Evolutionary conservation across 2,113 vertebrate genomes (phyloP).

Genomic region (Aptenodytes forsteri): DNA sequence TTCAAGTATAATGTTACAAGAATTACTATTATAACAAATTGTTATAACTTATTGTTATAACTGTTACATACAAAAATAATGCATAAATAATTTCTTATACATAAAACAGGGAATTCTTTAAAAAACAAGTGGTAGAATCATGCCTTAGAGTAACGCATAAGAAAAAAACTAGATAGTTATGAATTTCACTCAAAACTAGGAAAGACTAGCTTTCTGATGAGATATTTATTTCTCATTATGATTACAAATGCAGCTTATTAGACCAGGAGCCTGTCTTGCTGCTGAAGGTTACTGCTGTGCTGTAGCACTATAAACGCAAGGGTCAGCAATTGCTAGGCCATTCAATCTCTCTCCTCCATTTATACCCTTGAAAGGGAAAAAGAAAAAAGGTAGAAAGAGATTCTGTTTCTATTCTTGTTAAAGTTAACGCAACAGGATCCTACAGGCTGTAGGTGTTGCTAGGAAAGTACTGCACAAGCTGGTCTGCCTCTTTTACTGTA

Average conservation of each 20-base stretch:
- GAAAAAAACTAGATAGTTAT: neutral
- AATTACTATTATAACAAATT: neutral
- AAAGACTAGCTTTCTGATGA: neutral
- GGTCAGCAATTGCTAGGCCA: constrained; percentile 3
- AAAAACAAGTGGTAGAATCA: neutral
- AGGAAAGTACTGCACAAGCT: constrained; percentile 37
- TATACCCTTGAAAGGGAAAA: constrained; percentile 3
- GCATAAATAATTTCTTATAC: neutral
- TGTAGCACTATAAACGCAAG: neutral
- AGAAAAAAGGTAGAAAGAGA: constrained; percentile 25
- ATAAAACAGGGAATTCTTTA: neutral
- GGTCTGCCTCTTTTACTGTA: constrained; percentile 19
- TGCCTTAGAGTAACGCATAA: neutral
- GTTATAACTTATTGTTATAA: neutral
- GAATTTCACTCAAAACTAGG: neutral
- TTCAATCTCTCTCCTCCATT: neutral
- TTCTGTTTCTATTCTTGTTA: constrained; percentile 43
- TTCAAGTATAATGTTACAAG: neutral
- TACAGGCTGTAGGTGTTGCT: constrained; percentile 42
- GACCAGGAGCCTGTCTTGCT: neutral
- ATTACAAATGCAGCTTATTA: neutral
- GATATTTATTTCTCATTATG: neutral
- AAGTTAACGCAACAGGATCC: constrained; percentile 36
- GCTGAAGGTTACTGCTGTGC: neutral
- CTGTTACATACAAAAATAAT: neutral